Percentiles rank a stretch among this genome's conserved stretches.
These are phyloP conservation scores for Heliornis fulica DNA, from an alignment of 2,113 vertebrate genomes.

Conservation along the genomic window DNA sequence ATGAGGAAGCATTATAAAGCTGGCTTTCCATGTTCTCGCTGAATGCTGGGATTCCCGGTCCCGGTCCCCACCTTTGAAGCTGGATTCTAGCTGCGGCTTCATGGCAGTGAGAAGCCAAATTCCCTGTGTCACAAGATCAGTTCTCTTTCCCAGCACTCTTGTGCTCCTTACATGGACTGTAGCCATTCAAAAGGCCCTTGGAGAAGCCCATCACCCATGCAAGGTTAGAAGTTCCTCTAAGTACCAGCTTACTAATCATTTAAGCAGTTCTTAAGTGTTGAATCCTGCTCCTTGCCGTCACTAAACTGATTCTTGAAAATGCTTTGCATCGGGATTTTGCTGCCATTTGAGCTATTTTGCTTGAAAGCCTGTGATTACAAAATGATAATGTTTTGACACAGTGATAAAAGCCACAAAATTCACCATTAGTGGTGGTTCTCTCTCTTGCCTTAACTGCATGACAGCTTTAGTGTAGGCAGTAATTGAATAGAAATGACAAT, in stretches of 20 bases:
- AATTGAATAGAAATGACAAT: background rate
- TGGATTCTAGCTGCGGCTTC: background rate
- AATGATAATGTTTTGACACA: slow-evolving; percentile 13
- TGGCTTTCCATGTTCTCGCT: background rate
- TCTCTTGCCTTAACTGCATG: background rate
- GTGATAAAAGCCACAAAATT: background rate
- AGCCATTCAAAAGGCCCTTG: background rate
- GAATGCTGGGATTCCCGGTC: rapidly evolving
- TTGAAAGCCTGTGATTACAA: background rate
- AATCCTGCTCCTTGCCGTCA: background rate
- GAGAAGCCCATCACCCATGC: background rate
- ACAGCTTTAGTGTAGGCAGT: slow-evolving; percentile 1
- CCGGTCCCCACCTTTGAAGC: background rate
- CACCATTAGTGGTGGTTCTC: background rate
- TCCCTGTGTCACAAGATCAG: too few relatives aligned
- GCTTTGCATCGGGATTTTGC: background rate
- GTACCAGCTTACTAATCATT: background rate
- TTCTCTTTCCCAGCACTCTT: background rate
- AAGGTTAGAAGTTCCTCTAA: background rate
- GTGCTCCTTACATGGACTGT: rapidly evolving
- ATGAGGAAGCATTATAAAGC: background rate
- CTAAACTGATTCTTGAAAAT: background rate
- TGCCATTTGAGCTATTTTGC: background rate
- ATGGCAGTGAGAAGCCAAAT: background rate
- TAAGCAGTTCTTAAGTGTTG: background rate